Base-by-base conservation (phyloP, 1,140 invertebrate species). In the Danaus melanippus region DNA sequence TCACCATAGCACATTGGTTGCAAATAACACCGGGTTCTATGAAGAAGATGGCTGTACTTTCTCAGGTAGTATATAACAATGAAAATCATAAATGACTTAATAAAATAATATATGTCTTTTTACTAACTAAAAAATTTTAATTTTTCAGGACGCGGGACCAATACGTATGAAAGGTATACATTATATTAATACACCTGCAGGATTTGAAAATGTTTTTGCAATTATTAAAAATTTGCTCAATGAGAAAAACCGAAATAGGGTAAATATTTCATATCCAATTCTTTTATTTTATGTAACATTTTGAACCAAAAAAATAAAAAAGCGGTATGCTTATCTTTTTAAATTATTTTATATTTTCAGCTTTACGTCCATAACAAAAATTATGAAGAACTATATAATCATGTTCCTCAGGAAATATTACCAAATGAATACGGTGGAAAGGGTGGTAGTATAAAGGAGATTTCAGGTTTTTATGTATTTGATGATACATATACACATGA, bases 351-450 rank as follows among this genome's bases (percentile, higher is more conserved):
- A 48, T 58, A 9, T 39, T 66, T 65, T 47, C 50, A 84, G 80
- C 47, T 87, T 9, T 72, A 72, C 48, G 68, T 84, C 2, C 81
- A 86, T 48, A 81, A 79, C 21, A 70, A 75, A 46, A 73, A 84
- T 54, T 70, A 75, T 42, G 74, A 82, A 17, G 71, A 74, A 12
- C 53, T 87, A 47, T 79, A 86, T 54, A 74, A 79, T 45, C 47
- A 73, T 52, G 73, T 88, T 12, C 76, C 86, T 1, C 74, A 77
- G 50, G 60, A 73, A 12, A 67, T 83, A 40, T 58, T 88, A 44
- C 87, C 88, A 7, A 53, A 49, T 2, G 88, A 89, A 53, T 88
- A 88, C 49, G 87, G 87, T 5, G 88, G 88, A 10, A 66, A 67
- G 9, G 71, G 67, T 8, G 84, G 77, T 6, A 71, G 76, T 10